These are phyloP conservation scores for chimpanzee (Pan troglodytes) DNA, from an alignment of 2,113 vertebrate species.

Conservation along the genomic window DNA sequence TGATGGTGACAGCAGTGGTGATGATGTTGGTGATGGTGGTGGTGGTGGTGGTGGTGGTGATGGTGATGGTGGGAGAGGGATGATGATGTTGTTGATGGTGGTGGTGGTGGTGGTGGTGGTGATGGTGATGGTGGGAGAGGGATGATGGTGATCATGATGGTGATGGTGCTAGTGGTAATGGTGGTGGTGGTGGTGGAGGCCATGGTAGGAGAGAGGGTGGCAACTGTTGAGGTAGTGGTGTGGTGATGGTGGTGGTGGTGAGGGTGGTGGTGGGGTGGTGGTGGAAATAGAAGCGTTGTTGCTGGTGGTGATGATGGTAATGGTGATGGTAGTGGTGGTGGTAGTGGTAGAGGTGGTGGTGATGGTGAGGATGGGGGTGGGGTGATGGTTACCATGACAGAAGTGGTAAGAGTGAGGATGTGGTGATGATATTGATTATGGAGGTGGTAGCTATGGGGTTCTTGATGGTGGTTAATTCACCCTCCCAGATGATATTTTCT, in stretches of 20 bases:
- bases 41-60: accelerated
- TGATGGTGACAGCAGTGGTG: neutral
- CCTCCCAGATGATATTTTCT: neutral
- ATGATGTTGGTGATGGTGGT: no score
- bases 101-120: accelerated
- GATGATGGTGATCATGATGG: neutral
- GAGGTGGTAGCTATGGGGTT: accelerated
- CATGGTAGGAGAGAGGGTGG: no score
- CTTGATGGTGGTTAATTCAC: neutral
- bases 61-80: no score
- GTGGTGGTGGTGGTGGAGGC: no score
- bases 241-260: neutral
- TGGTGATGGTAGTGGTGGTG: accelerated
- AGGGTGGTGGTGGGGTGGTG: neutral
- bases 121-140: no score
- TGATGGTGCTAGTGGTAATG: no score
- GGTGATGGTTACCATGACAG: no score
- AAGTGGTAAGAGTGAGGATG: no score
- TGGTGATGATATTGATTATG: accelerated
- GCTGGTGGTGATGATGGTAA: accelerated
- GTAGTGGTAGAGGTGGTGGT: accelerated
- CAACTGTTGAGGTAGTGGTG: neutral
- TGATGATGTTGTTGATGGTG: neutral
- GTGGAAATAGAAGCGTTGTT: accelerated
- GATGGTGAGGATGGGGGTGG: accelerated